These are phyloP conservation scores for Palythoa heliodiscus DNA, from an alignment of 92 coral and sea anemone species.

Conservation along the genomic window DNA sequence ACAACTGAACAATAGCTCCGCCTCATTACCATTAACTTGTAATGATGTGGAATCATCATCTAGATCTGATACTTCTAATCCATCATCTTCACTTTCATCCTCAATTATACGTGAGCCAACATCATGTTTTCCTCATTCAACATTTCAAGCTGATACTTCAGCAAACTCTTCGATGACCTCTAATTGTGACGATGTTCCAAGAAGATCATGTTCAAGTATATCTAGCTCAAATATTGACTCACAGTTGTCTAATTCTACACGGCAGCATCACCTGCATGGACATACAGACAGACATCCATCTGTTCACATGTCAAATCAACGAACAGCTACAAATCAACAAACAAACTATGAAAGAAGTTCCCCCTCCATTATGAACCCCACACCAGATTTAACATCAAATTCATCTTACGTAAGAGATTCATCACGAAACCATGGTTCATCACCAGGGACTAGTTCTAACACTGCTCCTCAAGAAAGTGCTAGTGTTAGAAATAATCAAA, in stretches of 20 bases:
- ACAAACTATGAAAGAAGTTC: background rate
- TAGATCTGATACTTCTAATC: background rate
- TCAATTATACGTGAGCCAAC: background rate
- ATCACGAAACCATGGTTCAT: background rate
- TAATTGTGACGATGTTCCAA: background rate
- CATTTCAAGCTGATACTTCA: background rate
- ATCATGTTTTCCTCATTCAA: background rate
- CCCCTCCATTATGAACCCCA: background rate
- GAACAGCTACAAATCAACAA: background rate
- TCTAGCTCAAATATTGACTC: background rate
- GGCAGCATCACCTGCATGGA: background rate
- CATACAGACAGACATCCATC: background rate
- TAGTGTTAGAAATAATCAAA: conserved; percentile 1
- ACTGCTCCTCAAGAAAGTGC: background rate
- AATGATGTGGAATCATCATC: background rate
- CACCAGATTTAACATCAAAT: background rate
- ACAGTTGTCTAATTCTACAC: background rate
- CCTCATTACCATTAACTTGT: background rate
- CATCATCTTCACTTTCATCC: conserved; percentile 3
- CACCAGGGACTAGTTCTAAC: background rate
- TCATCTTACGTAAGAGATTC: background rate
- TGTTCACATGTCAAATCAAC: background rate
- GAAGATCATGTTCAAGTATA: background rate
- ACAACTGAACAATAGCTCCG: background rate
- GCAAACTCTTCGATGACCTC: background rate